Evolutionary conservation across 2,888 invertebrate genomes (phyloP), one percentile per base, ranked within the genome.

Genomic region (Bellardia bayeri): DNA sequence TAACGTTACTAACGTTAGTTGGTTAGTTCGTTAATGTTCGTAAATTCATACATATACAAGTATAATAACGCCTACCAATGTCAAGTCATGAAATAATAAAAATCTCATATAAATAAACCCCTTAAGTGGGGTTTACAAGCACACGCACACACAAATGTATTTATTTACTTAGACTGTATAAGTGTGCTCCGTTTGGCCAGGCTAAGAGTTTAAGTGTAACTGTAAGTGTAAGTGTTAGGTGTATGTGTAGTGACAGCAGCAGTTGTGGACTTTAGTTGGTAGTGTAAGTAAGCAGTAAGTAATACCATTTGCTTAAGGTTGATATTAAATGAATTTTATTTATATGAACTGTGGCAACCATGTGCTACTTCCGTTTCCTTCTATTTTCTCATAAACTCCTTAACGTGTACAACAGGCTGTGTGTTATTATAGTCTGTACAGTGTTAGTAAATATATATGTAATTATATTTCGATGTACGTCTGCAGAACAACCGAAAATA

Each of bases 311-410:
- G 89, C 88, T 88, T 78, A 89, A 83, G 85, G 86, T 88, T 85
- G 85, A 89, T 88, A 89, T 90, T 89, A 88, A 89, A 89, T 89
- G 89, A 89, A 89, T 89, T 89, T 90, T 89, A 90, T 90, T 89
- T 89, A 87, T 89, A 86, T 83, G 87, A 88, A 89, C 88, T 87
- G 80, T 71, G 81, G 78, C 79, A 85, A 82, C 86, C 90, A 89
- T 90, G 89, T 89, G 90, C 88, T 89, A 78, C 86, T 61, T 69
- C 86, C 85, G 80, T 81, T 85, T 85, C 75, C 80, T 81, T 71
- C 5, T 30, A 72, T n/a, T 71, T 75, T 80, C 40, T 37, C 63
- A 69, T 75, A 81, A 81, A 71, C 68, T 69, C 30, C 61, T 64
- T 56, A 69, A 72, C 63, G 54, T 64, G 45, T 83, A 64, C 64